Evolutionary conservation across 2,888 invertebrate genomes (phyloP), one percentile per base, ranked within the genome.

Genomic region (Macropis europaea): DNA sequence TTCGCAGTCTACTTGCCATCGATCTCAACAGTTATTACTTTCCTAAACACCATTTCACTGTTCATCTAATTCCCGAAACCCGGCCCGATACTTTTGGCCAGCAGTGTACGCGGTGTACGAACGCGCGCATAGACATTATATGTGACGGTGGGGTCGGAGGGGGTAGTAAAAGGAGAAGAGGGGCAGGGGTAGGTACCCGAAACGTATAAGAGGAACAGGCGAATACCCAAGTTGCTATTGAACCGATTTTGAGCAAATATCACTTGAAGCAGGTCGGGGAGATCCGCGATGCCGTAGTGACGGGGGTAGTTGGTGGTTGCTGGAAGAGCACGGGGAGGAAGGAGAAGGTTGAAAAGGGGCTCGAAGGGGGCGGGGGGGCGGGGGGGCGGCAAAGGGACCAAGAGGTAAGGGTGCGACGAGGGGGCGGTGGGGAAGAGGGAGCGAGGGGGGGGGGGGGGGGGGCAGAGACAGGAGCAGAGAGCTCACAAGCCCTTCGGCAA

Each of bases 241-340:
- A 90, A 90, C 89, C 90, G 89, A 90, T 90, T 89, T 89, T 84
- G 86, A 86, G 90, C 86, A 89, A 90, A 89, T 88, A 90, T 89
- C 87, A 87, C 87, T 88, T 82, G 87, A 87, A 83, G 87, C 86
- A 84, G 86, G 85, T 84, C 83, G 84, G 83, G 80, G 76, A 79
- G 82, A 77, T 78, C 62, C 74, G 76, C 80, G 80, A 76, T 77
- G 79, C 77, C 70, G 73, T 71, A 62, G 71, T 43, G 74, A 79
- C 53, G 70, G 76, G 62, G 75, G 76, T 68, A 81, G 75, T 61
- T 68, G 78, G 75, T 48, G 71, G 71, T 60, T 69, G 61, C 60
- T 60, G 57, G 63, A 76, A 75, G 77, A 74, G 81, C 63, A 60
- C n/a, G 61, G 81, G 45, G 63, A 17, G 43, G 60, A 53, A 54